Percentiles rank a stretch among this genome's conserved stretches.
These are phyloP conservation scores for Eupithecia subumbrata DNA, from an alignment of 2,888 invertebrate genomes.

Conservation along the genomic window DNA sequence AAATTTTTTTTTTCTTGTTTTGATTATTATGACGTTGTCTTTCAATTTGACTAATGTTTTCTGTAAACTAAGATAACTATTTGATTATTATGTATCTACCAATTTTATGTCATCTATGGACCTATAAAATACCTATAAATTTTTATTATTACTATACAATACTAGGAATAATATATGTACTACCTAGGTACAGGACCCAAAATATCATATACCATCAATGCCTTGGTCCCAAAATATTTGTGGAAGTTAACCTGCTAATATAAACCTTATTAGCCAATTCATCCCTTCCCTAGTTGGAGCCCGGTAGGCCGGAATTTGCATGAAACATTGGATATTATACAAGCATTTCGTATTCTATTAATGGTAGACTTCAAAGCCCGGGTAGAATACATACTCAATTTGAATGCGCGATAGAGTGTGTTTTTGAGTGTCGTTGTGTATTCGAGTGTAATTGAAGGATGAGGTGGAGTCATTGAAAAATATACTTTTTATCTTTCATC, in stretches of 20 bases:
- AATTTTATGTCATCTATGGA: too few relatives aligned
- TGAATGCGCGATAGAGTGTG: constrained; percentile 36
- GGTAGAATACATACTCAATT: constrained; percentile 40
- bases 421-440: constrained; percentile 30
- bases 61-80: too few relatives aligned
- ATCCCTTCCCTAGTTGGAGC: constrained; percentile 38
- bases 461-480: neutral
- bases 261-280: neutral
- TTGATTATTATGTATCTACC: too few relatives aligned
- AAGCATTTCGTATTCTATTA: constrained; percentile 61
- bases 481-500: neutral
- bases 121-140: too few relatives aligned
- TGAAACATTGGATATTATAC: constrained; percentile 54
- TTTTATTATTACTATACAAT: too few relatives aligned
- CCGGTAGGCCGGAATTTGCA: constrained; percentile 56
- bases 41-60: too few relatives aligned
- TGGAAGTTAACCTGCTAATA: neutral
- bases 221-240: neutral
- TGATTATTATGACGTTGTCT: too few relatives aligned
- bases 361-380: constrained; percentile 50
- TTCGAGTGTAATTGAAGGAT: constrained; percentile 29
- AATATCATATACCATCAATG: neutral
- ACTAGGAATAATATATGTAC: too few relatives aligned
- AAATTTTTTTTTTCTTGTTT: too few relatives aligned
- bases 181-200: too few relatives aligned